Evolutionary conservation across 2,797 vertebrate genomes (phyloP).

Genomic region (Ctenosaura bakeri): DNA sequence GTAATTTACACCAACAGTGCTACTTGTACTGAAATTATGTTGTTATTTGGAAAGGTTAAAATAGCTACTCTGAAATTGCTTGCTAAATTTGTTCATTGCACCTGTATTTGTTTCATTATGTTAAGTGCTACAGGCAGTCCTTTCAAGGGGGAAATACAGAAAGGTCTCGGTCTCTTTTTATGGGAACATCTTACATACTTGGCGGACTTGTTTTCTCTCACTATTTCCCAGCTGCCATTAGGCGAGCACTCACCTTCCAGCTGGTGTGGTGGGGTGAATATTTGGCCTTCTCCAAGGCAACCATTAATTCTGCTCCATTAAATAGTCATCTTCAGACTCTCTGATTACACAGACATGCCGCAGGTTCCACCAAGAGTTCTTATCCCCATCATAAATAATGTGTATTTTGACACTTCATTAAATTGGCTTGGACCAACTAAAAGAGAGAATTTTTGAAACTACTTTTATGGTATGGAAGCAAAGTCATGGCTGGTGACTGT

Average conservation of each 20-base stretch:
- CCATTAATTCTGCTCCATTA: constrained; percentile 69
- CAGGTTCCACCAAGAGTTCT: constrained; percentile 11
- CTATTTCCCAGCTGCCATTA: constrained; percentile 68
- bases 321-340: constrained; percentile 59
- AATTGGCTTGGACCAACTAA: not conserved
- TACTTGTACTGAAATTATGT: not conserved
- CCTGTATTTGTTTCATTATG: not conserved
- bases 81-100: not conserved
- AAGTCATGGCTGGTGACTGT: not conserved
- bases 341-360: constrained; percentile 25
- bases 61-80: not conserved
- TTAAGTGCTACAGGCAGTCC: not conserved
- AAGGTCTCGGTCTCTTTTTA: not conserved
- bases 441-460: not conserved
- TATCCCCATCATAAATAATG: constrained; percentile 48
- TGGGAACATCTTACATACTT: constrained; percentile 52
- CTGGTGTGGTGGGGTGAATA: constrained; percentile 52
- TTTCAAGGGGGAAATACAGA: constrained; percentile 40
- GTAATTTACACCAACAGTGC: not conserved
- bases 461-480: not conserved
- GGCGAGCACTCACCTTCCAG: constrained; percentile 63
- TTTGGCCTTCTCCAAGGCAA: constrained; percentile 56
- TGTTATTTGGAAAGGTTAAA: constrained; percentile 1
- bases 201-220: constrained; percentile 62
- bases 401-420: not conserved